These are phyloP conservation scores for Flabesymbios commensalis DNA, from an alignment of 2,888 invertebrate genomes.

Conservation along the genomic window DNA sequence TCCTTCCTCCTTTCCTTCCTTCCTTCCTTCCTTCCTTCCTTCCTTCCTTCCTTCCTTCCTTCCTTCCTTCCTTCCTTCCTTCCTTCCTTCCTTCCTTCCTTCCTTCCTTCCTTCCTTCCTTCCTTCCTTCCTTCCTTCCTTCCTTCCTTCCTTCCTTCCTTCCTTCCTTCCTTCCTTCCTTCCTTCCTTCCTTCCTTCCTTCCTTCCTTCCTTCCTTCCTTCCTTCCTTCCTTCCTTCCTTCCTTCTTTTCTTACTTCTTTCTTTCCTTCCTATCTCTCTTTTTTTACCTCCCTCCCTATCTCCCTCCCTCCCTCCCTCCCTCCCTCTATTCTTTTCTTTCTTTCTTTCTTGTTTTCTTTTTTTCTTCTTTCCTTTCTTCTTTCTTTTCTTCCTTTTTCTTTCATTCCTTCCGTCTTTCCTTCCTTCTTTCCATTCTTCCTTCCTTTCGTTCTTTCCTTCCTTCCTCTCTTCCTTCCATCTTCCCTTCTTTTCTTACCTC, in stretches of 20 bases:
- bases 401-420: no score
- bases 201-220: not conserved
- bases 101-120: not conserved
- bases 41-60: not conserved
- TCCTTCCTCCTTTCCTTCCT: no score
- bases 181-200: not conserved
- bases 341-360: no score
- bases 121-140: not conserved
- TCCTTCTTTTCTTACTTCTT: no score
- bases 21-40: no score
- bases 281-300: not conserved
- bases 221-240: not conserved
- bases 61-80: not conserved
- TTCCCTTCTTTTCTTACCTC: no score
- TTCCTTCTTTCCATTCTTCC: no score
- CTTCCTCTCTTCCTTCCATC: no score
- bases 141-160: not conserved
- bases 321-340: no score
- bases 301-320: not conserved
- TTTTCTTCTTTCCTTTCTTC: no score
- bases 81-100: not conserved
- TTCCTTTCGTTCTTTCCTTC: no score
- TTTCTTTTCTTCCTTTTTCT: no score
- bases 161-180: not conserved
- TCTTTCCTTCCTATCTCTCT: not conserved